Evolutionary conservation across 2,888 invertebrate species (phyloP), one percentile per base, ranked within the genome.

Genomic region (Phortica magna): DNA sequence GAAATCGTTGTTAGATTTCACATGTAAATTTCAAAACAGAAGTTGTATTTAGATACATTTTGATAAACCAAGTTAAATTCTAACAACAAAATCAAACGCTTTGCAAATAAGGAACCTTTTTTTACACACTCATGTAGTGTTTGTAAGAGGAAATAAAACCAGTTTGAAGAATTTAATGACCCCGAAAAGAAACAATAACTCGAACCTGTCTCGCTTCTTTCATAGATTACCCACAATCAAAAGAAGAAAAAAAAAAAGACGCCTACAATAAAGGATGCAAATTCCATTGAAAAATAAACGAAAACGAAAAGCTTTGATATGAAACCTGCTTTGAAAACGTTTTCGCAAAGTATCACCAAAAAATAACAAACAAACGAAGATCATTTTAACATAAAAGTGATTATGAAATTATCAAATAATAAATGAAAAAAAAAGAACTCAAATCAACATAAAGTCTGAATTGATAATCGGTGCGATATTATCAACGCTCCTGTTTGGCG

Each of bases 401-500:
- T 17, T 59, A 64, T n/a, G 39, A 64, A 39, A 64, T 31, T 39
- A 64, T 17, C 7, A 31, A 61, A 64, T 39, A 39, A 64, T 31
- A 64, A 39, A 22, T 39, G 31, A 31, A 31, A 31, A 31, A 31
- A 31, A 31, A 1, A 31, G 31, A 31, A 31, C 31, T 31, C 31
- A 31, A 31, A 31, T 31, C 31, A 31, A 4, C 31, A 31, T 31
- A 9, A 59, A 17, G 17, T 19, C 59, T 19, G 19, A 59, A 10
- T 59, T 10, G 9, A 59, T 59, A 59, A 19, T 19, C 59, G n/a
- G 0, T 59, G 17, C 19, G 59, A 59, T 64, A 31, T 22, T 31
- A 64, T 19, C 5, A 31, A 39, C 22, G 39, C 64, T 64, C 64
- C 64, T 64, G 64, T 64, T 64, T 64, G 64, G 64, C 64, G 10